These are phyloP conservation scores for Phaenicophaeus curvirostris DNA, from an alignment of 2,797 vertebrate species.

Conservation along the genomic window DNA sequence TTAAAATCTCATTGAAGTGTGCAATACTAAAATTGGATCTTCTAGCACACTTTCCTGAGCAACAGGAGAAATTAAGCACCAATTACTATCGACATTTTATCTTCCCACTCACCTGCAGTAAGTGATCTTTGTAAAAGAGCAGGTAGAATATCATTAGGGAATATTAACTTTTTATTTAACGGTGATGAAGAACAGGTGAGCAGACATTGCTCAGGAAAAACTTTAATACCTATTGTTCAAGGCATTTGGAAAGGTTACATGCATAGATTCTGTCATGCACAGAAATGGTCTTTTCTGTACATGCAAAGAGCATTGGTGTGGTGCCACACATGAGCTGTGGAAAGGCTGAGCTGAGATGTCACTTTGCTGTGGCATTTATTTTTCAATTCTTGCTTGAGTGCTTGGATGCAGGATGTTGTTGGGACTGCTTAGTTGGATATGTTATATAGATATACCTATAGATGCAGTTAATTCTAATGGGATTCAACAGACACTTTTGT, in stretches of 20 bases:
- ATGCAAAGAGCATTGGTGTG: background rate
- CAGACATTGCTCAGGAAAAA: background rate
- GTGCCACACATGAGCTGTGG: background rate
- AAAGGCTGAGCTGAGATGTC: background rate
- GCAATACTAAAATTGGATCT: constrained; percentile 2
- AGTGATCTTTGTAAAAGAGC: background rate
- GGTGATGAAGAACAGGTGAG: background rate
- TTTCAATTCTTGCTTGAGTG: background rate
- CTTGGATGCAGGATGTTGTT: background rate
- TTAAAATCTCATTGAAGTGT: background rate
- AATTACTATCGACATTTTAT: background rate
- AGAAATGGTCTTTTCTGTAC: background rate
- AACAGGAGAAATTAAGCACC: background rate
- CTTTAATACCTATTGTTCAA: background rate
- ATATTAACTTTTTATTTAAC: background rate
- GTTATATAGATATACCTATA: background rate
- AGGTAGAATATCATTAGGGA: background rate
- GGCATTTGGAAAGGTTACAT: background rate
- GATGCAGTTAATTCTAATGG: background rate
- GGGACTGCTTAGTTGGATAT: background rate
- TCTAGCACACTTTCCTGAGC: background rate
- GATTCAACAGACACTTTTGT: background rate
- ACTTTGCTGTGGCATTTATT: background rate
- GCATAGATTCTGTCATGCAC: background rate
- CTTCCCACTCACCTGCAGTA: background rate